Evolutionary conservation across 1,140 invertebrate genomes (phyloP).

Genomic region (Bombus waltoni): DNA sequence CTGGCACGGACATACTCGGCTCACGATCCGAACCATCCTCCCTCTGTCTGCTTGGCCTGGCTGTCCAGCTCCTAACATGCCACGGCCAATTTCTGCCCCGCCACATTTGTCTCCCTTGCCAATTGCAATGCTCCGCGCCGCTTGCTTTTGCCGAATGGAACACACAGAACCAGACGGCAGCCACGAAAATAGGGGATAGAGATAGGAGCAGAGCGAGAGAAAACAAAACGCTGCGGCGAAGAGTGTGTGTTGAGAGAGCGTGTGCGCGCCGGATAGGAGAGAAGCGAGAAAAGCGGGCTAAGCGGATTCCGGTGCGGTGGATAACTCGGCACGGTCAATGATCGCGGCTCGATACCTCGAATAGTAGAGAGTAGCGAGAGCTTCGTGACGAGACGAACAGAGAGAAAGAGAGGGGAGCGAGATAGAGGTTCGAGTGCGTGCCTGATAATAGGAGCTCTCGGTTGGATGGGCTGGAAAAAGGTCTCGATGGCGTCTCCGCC

Average conservation of each 20-base stretch:
- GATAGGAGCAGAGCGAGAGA: not conserved
- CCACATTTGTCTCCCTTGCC: constrained; percentile 79
- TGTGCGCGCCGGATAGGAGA: not conserved
- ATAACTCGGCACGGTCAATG: constrained; percentile 65
- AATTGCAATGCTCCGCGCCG: constrained; percentile 68
- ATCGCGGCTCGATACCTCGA: constrained; percentile 57
- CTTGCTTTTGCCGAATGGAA: constrained; percentile 35
- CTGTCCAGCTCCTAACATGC: constrained; percentile 58
- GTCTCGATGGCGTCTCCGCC: not conserved
- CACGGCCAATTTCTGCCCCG: constrained; percentile 78
- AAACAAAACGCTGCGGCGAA: not conserved
- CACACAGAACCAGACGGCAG: not conserved
- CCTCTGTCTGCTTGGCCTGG: constrained; percentile 16
- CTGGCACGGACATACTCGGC: constrained; percentile 67
- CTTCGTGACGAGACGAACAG: not conserved
- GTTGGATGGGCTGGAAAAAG: not conserved
- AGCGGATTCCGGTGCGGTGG: constrained; percentile 52
- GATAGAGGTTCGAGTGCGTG: constrained; percentile 12
- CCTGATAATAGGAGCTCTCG: constrained; percentile 22
- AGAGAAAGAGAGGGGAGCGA: not conserved
- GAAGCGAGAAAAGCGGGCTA: constrained; percentile 42
- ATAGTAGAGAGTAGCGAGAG: not conserved
- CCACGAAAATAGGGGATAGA: constrained; percentile 28
- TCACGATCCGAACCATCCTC: constrained; percentile 51
- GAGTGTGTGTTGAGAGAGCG: not conserved